phyloP scores from a whole-genome alignment of 2,797 vertebrate genomes.

The Gadopsis marmoratus region DNA sequence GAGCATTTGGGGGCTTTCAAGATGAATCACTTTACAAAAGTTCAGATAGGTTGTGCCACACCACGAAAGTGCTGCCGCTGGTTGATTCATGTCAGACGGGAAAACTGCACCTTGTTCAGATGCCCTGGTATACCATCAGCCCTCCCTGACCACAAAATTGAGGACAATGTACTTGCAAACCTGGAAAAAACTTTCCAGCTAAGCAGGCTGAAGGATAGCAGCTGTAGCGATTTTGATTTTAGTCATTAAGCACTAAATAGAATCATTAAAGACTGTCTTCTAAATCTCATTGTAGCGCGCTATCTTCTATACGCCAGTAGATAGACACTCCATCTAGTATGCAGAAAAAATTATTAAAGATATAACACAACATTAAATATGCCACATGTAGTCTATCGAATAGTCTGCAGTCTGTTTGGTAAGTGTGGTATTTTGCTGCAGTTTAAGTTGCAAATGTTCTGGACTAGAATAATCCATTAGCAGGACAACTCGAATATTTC shows the following conservation, averaged over 20 bases:
- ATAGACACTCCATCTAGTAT: background rate
- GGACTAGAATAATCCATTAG: slow-evolving; percentile 17
- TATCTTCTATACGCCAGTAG: background rate
- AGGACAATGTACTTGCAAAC: background rate
- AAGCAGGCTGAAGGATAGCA: background rate
- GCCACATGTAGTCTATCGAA: background rate
- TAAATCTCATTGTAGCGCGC: background rate
- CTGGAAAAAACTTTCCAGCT: background rate
- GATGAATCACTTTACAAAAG: background rate
- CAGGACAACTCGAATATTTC: slow-evolving; percentile 39
- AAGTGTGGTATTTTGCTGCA: background rate
- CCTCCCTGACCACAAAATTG: background rate
- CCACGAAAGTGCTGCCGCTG: background rate
- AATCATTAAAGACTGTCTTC: background rate
- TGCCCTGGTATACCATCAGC: background rate
- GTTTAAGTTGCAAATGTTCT: slow-evolving; percentile 26
- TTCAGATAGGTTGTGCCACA: background rate
- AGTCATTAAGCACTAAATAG: background rate
- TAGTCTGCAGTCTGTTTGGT: background rate
- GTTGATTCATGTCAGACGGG: background rate
- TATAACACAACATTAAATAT: background rate
- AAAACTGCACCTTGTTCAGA: background rate
- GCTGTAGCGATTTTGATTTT: background rate
- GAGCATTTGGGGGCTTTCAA: background rate
- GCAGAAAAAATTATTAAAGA: background rate